phyloP scores from a whole-genome alignment of 2,113 vertebrate species.

The Centropristis striata region DNA sequence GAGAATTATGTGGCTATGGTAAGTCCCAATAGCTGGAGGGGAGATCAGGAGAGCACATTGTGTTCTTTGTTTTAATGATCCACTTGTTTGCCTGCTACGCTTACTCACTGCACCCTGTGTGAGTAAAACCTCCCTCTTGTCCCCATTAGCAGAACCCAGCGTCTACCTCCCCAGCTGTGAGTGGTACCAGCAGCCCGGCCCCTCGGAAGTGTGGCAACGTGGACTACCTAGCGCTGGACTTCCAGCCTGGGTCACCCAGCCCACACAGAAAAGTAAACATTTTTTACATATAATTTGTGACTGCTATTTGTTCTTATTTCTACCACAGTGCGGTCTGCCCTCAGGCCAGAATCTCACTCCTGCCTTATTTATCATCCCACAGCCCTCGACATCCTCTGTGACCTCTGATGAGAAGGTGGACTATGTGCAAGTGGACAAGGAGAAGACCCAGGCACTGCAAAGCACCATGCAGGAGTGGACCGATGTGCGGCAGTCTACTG shows the following conservation, averaged over 20 bases:
- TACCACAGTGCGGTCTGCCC: not conserved
- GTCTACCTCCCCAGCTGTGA: conserved; percentile 95
- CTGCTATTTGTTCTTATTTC: not conserved
- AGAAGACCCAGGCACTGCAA: conserved; percentile 97
- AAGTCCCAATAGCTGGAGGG: conserved; percentile 68
- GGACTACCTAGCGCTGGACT: conserved; percentile 97
- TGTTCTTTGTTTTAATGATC: conserved; percentile 60
- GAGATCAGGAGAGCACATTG: conserved; percentile 38
- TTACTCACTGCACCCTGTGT: conserved; percentile 30
- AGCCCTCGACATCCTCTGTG: conserved; percentile 97
- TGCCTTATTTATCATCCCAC: conserved; percentile 40
- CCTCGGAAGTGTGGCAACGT: conserved; percentile 95
- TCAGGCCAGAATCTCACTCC: conserved; percentile 12
- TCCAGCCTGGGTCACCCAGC: conserved; percentile 94
- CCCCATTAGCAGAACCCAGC: conserved; percentile 94
- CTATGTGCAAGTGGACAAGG: conserved; percentile 98
- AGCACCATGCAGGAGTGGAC: conserved; percentile 99
- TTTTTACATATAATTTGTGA: conserved; percentile 1
- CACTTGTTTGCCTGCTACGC: conserved; percentile 28
- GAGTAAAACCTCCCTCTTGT: conserved; percentile 43
- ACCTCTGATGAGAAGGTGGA: conserved; percentile 98
- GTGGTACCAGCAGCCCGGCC: conserved; percentile 96
- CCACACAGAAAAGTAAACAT: conserved; percentile 94
- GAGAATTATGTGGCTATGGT: conserved; percentile 99
- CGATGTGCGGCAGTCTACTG: conserved; percentile 95